Conservation (phyloP, 2,888 invertebrate genomes). For the Spatulosminthurus flaviceps region DNA sequence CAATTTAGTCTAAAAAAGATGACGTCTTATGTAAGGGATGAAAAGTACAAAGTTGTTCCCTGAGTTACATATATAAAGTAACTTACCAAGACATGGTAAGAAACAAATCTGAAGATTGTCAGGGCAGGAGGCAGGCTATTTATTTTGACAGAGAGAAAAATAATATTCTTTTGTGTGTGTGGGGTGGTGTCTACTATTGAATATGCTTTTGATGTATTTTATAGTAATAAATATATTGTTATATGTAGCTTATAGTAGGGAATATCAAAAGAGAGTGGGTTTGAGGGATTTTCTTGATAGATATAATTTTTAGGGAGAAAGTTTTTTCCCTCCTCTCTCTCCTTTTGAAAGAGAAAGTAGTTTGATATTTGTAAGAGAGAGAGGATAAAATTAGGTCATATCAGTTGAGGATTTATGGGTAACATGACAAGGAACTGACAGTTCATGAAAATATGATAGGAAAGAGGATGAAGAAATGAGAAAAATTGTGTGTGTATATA, state of each 20-base stretch:
- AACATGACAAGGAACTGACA: constrained; percentile 41
- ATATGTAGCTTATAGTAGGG: too few relatives aligned
- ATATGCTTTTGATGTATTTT: neutral
- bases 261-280: too few relatives aligned
- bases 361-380: neutral
- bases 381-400: constrained; percentile 40
- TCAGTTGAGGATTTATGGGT: constrained; percentile 39
- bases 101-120: constrained; percentile 18
- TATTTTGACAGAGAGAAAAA: constrained; percentile 22
- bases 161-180: neutral
- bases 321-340: too few relatives aligned
- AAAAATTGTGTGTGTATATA: constrained; percentile 2
- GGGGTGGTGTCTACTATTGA: neutral
- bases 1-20: too few relatives aligned
- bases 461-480: constrained; percentile 34
- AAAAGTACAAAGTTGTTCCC: too few relatives aligned
- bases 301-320: too few relatives aligned
- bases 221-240: too few relatives aligned
- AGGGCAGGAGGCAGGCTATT: constrained; percentile 14
- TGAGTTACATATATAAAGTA: too few relatives aligned
- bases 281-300: too few relatives aligned
- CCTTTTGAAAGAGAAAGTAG: too few relatives aligned
- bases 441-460: constrained; percentile 34
- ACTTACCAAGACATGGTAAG: too few relatives aligned
- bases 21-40: neutral